phyloP scores from a whole-genome alignment of 2,113 vertebrate genomes.

The Scortum barcoo region DNA sequence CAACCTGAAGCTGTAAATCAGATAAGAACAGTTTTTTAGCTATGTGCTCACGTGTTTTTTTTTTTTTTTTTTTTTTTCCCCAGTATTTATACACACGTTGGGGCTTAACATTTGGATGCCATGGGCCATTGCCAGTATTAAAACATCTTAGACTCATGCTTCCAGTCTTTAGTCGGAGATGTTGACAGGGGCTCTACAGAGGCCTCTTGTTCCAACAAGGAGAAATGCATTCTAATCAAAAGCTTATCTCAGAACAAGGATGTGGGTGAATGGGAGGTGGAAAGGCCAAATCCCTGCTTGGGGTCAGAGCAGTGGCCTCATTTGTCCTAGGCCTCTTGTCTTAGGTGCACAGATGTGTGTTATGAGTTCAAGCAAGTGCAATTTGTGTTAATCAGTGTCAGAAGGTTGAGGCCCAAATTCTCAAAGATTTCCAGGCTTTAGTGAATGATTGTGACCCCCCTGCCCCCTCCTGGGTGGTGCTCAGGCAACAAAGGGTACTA shows the following conservation, averaged over 20 bases:
- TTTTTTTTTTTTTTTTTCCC: too few species aligned
- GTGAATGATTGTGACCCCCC: conserved; percentile 21
- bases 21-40: background rate
- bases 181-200: conserved; percentile 33
- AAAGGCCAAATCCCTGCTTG: conserved; percentile 62
- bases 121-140: background rate
- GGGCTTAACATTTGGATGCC: background rate
- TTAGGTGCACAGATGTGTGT: conserved; percentile 28
- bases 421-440: conserved; percentile 49
- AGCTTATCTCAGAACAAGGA: conserved; percentile 31
- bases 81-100: too few species aligned
- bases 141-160: background rate
- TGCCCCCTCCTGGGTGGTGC: too few species aligned
- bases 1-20: too few species aligned
- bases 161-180: background rate
- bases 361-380: conserved; percentile 52
- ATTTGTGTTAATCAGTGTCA: conserved; percentile 66
- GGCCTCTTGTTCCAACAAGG: conserved; percentile 54
- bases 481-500: conserved; percentile 19
- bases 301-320: conserved; percentile 48
- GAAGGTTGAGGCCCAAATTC: conserved; percentile 52
- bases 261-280: conserved; percentile 24
- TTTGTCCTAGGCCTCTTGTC: conserved; percentile 45
- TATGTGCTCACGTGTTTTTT: background rate
- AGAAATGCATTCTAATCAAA: background rate